Conservation (phyloP, 2,113 vertebrate genomes). For the Zosterops pallidus region DNA sequence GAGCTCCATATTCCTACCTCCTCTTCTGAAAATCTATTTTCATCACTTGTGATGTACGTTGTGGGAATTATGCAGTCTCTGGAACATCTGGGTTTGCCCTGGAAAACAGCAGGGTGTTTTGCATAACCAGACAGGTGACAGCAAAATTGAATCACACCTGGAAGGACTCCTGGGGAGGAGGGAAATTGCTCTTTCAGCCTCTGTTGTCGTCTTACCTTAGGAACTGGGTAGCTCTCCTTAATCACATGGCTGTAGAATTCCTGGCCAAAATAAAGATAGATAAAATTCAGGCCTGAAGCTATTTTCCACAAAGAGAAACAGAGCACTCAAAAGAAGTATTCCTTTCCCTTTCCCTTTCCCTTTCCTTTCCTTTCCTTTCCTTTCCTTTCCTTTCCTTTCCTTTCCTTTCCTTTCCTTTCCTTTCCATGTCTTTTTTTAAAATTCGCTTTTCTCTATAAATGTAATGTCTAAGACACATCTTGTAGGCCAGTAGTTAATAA, state of each 20-base stretch:
- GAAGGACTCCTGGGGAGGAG: not conserved
- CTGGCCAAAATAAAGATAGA: not conserved
- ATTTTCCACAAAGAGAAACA: not conserved
- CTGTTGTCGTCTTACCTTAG: not conserved
- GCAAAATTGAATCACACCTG: not conserved
- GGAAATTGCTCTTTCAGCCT: not conserved
- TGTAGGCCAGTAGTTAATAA: not conserved
- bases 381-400: too few species aligned
- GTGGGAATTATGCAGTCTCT: not conserved
- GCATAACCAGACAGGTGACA: not conserved
- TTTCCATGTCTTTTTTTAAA: not conserved
- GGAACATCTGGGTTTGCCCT: conserved; percentile 6
- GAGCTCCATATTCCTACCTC: not conserved
- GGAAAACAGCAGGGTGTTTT: not conserved
- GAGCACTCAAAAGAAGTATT: not conserved
- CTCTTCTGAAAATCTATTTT: not conserved
- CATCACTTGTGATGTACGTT: not conserved
- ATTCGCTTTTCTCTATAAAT: not conserved
- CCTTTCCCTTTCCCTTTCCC: too few species aligned
- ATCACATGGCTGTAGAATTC: not conserved
- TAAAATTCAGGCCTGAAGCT: not conserved
- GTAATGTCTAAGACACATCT: not conserved
- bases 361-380: too few species aligned
- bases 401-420: not conserved
- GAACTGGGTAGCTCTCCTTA: not conserved